These are phyloP conservation scores for Aphodius sticticus DNA, from an alignment of 2,888 invertebrate species.

Conservation along the genomic window DNA sequence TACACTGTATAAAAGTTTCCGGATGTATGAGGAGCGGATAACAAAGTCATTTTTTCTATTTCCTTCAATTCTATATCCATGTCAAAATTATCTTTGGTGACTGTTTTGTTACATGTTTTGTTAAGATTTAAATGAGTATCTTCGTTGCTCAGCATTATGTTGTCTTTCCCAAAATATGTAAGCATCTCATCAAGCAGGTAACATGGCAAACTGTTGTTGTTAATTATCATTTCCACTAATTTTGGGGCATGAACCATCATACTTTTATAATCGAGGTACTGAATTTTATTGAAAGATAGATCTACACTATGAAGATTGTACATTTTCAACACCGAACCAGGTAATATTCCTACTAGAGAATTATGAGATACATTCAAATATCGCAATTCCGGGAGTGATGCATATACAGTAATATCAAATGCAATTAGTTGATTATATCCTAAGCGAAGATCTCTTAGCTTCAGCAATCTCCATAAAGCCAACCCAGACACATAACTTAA, in stretches of 20 bases:
- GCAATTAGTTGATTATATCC: conserved; percentile 49
- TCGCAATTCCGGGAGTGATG: conserved; percentile 54
- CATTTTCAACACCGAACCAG: conserved; percentile 53
- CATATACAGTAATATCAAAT: conserved; percentile 53
- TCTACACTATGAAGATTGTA: conserved; percentile 55
- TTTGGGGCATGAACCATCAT: conserved; percentile 52
- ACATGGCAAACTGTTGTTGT: conserved; percentile 53
- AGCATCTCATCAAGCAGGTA: conserved; percentile 54
- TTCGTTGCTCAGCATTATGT: conserved; percentile 30
- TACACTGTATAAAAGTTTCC: neutral
- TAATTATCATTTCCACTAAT: conserved; percentile 50
- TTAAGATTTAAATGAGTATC: conserved; percentile 26
- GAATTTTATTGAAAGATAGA: conserved; percentile 52
- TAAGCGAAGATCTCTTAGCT: conserved; percentile 49
- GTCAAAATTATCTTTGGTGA: neutral
- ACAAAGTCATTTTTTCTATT: neutral
- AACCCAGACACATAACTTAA: conserved; percentile 46
- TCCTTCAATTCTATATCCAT: neutral
- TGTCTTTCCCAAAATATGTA: conserved; percentile 27
- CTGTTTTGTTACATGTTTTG: conserved; percentile 26
- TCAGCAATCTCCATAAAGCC: conserved; percentile 48
- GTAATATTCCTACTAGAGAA: conserved; percentile 46
- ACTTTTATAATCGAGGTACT: conserved; percentile 53
- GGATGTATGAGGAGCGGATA: neutral
- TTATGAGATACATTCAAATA: conserved; percentile 54